Evolutionary conservation across 2,113 vertebrate genomes (phyloP), one percentile per base, ranked within the genome.

Genomic region (Ciconia maguari): DNA sequence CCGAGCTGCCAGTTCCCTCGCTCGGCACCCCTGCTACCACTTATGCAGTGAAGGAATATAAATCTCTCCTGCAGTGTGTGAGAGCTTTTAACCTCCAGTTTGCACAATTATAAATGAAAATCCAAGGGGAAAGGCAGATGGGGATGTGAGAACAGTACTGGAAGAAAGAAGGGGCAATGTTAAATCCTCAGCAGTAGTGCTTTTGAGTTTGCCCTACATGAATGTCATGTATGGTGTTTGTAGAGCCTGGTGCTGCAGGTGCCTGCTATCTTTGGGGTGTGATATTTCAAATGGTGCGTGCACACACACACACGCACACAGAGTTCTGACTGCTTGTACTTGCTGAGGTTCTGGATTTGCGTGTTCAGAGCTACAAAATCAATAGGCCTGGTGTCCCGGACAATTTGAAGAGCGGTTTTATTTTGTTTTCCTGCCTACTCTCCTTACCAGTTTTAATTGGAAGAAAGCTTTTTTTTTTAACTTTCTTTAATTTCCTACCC

Each of bases 221-320:
- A 29, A 12, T 4, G 8, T 16, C 4, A 3, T 0, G 1, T 16
- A 22, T 4, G 7, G 49, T 21, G 32, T 44, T 62, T 16, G 30
- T 42, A 76, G 69, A n/a, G 51, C 34, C 52, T 61, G 1, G 1
- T 30, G 10, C 19, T 62, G 4, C 13, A 72, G 54, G 25, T 30
- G 9, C 32, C 46, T 81, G 27, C 14, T 62, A 1, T 46, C 49
- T 94, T 66, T 71, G 69, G 75, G 66, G 32, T 60, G 38, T 4
- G 14, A 13, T 17, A 16, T 22, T 70, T 41, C 19, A 70, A 54
- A 38, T 10, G 6, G 14, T 12, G 21, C 22, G 16, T 7, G 4
- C 49, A 60, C 44, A 62, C 49, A 60, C 22, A 61, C n/a, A 46
- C 3, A 71, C 48, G 60, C 36, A 68, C 36, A 68, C 13, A 60